Percentiles rank a stretch among this genome's conserved stretches.
Evolutionary conservation across 2,888 invertebrate species (phyloP).

Genomic region (Plagodis pulveraria): DNA sequence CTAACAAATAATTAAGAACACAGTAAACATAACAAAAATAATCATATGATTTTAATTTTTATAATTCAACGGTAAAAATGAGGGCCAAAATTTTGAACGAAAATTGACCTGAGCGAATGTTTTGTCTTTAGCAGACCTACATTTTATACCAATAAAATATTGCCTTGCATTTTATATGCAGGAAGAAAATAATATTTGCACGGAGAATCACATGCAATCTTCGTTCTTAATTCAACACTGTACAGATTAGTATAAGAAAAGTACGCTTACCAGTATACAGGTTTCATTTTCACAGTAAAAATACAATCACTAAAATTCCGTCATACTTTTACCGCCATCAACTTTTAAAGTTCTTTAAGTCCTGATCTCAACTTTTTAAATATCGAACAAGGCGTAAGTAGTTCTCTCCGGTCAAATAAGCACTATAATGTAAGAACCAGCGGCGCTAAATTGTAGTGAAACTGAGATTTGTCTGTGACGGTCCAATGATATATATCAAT

Average conservation of each 20-base stretch:
- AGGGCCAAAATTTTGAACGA: too few relatives aligned
- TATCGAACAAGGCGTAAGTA: constrained; percentile 15
- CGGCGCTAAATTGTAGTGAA: constrained; percentile 43
- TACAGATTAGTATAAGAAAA: neutral
- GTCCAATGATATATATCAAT: constrained; percentile 68
- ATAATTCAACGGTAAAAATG: too few relatives aligned
- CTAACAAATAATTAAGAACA: too few relatives aligned
- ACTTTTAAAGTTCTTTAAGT: constrained; percentile 6
- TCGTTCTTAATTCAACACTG: too few relatives aligned
- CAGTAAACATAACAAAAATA: too few relatives aligned
- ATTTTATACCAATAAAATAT: too few relatives aligned
- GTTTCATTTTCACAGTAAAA: constrained; percentile 24
- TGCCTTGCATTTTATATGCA: too few relatives aligned
- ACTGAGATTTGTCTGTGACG: constrained; percentile 58
- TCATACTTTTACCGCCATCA: constrained; percentile 24
- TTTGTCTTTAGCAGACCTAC: too few relatives aligned
- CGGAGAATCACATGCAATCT: too few relatives aligned
- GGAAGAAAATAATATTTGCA: too few relatives aligned
- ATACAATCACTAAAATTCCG: constrained; percentile 27
- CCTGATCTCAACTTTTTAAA: constrained; percentile 17
- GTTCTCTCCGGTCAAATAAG: constrained; percentile 16
- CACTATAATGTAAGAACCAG: constrained; percentile 7
- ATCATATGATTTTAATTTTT: too few relatives aligned
- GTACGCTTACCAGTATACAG: constrained; percentile 31
- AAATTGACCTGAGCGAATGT: too few relatives aligned